A percentile compares a stretch with the other conserved stretches of the same genome.
Evolutionary conservation across 2,888 invertebrate species (phyloP).

Genomic region (Geotrupes spiniger): DNA sequence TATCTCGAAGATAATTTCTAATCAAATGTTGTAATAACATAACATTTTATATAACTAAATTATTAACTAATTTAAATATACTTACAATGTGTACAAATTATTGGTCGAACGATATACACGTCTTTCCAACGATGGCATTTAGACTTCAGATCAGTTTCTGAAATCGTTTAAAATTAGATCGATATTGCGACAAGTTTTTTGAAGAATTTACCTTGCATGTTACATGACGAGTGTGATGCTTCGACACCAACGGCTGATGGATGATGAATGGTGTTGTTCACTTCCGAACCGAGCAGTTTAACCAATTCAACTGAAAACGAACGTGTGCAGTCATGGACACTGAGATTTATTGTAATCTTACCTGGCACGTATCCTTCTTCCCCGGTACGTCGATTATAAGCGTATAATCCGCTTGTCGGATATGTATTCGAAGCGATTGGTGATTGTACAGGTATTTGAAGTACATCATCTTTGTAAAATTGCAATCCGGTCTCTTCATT

Average conservation of each 20-base stretch:
- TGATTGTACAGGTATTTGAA: slow-evolving; percentile 46
- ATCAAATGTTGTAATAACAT: neutral
- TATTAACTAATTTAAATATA: slow-evolving; percentile 31
- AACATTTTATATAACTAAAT: too few relatives aligned
- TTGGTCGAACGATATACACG: slow-evolving; percentile 55
- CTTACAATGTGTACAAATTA: slow-evolving; percentile 58
- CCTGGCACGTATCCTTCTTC: slow-evolving; percentile 49
- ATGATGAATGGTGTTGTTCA: slow-evolving; percentile 48
- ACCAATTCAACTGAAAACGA: slow-evolving; percentile 44
- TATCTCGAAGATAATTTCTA: slow-evolving; percentile 3
- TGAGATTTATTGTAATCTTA: too few relatives aligned
- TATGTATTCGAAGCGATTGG: slow-evolving; percentile 38
- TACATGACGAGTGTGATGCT: slow-evolving; percentile 29
- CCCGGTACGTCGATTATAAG: slow-evolving; percentile 48
- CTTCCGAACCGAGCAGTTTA: slow-evolving; percentile 45
- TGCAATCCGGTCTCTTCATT: slow-evolving; percentile 40
- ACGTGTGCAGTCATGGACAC: slow-evolving; percentile 1
- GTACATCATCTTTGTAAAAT: slow-evolving; percentile 49
- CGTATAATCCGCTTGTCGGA: slow-evolving; percentile 47
- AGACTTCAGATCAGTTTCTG: slow-evolving; percentile 22
- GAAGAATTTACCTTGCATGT: slow-evolving; percentile 22
- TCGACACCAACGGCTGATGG: slow-evolving; percentile 46
- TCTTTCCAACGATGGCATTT: slow-evolving; percentile 50
- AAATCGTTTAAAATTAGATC: slow-evolving; percentile 13
- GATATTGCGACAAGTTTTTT: slow-evolving; percentile 9